Conservation (phyloP, 1,140 invertebrate genomes). For the Caenorhabditis latens region DNA sequence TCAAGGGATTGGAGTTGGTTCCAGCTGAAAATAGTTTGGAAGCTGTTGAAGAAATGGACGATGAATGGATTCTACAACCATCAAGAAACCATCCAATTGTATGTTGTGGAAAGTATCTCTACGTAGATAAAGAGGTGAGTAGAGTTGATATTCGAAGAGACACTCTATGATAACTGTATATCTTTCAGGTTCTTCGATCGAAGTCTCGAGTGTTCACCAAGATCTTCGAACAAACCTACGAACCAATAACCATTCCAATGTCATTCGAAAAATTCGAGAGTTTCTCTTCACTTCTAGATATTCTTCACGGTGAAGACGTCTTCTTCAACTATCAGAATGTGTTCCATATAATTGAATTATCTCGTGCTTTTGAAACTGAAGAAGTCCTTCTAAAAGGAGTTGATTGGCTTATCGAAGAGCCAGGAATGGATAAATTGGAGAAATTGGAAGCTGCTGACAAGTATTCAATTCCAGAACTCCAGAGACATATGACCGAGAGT, state of each 20-base stretch:
- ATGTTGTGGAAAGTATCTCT: conserved; percentile 42
- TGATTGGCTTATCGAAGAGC: conserved; percentile 2
- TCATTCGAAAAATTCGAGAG: not conserved
- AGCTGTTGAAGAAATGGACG: conserved; percentile 11
- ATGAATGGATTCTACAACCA: conserved; percentile 42
- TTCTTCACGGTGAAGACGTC: conserved; percentile 33
- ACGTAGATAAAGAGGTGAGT: conserved; percentile 31
- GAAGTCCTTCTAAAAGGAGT: not conserved
- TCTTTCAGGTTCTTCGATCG: not conserved
- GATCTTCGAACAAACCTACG: conserved; percentile 28
- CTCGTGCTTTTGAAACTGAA: not conserved
- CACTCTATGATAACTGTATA: not conserved
- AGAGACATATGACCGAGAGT: not conserved
- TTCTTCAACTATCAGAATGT: not conserved
- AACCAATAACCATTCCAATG: conserved; percentile 19
- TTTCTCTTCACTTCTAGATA: not conserved
- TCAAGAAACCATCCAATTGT: conserved; percentile 10
- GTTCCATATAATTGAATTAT: not conserved
- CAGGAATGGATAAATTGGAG: not conserved
- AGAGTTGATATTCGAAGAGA: too few species aligned
- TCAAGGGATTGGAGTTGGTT: conserved; percentile 19
- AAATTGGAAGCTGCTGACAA: conserved; percentile 6
- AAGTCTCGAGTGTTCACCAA: conserved; percentile 23
- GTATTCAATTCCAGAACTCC: conserved; percentile 9
- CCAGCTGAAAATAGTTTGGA: not conserved